phyloP scores from a whole-genome alignment of 2,888 invertebrate species.

The Empis livida region DNA sequence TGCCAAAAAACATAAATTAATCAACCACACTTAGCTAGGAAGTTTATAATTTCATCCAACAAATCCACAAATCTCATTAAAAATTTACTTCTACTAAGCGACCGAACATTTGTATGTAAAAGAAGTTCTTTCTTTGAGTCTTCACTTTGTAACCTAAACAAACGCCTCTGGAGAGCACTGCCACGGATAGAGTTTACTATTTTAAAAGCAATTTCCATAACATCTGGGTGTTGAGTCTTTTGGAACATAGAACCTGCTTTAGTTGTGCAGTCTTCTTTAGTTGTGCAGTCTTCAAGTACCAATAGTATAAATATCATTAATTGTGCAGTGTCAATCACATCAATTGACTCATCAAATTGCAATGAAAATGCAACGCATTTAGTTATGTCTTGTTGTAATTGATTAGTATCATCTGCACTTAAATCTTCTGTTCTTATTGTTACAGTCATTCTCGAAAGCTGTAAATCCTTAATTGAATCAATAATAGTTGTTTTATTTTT shows the following conservation, averaged over 20 bases:
- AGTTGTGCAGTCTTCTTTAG: background rate
- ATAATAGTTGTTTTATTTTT: background rate
- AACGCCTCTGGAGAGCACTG: background rate
- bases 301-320: background rate
- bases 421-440: background rate
- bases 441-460: background rate
- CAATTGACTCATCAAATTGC: background rate
- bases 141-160: background rate
- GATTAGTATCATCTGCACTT: background rate
- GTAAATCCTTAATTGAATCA: background rate
- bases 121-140: background rate
- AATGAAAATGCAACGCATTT: background rate
- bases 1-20: too few relatives aligned
- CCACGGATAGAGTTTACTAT: background rate
- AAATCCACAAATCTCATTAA: background rate
- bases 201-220: background rate
- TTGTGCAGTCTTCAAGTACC: background rate
- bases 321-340: background rate
- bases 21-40: too few relatives aligned
- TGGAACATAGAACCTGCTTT: background rate
- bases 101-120: background rate
- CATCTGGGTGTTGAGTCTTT: background rate
- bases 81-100: background rate
- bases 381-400: background rate
- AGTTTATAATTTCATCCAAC: background rate